Evolutionary conservation across 2,113 vertebrate genomes (phyloP), one percentile per base, ranked within the genome.

Genomic region (Aramus guarauna): DNA sequence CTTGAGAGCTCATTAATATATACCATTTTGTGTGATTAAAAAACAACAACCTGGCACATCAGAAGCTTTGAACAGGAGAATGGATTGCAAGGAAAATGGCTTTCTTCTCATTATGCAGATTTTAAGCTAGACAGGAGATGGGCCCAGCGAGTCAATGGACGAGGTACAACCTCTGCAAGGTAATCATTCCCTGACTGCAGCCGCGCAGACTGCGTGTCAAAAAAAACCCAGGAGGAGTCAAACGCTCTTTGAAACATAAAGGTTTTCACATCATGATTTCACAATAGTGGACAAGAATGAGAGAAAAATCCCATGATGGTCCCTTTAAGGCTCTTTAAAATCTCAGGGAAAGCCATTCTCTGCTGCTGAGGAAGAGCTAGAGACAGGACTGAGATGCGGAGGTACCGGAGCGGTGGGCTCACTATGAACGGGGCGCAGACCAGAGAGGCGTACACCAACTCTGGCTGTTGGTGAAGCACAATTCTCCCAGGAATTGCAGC

Each of bases 1-100:
- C 88, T 84, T 89, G 95, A 96, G 95, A 96, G 83, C 96, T 97
- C 92, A 93, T 97, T 95, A 97, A 90, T 97, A 96, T 96, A 94
- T 79, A 82, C 89, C 86, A 88, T 95, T 98, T 95, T 92, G 94
- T 94, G 96, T 87, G 87, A 96, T 74, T 92, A 95, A 94, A 94
- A 97, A 85, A 87, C 95, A 96, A 43, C 86, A 93, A 73, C 88
- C 63, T 92, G 91, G 85, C 90, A 77, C 30, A 62, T 34, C 71
- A 84, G 81, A 67, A 95, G 88, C 79, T 93, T 72, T 83, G 91
- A 96, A 88, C 74, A 75, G 92, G 85, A 94, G 92, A 96, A 86
- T 4, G 52, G 95, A 95, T 84, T 6, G 50, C 69, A 75, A 95
- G 85, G 76, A 84, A 64, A 83, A 79, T 56, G 43, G 43, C 66